Conservation (phyloP, 2,113 vertebrate species). For the Lanius collurio region DNA sequence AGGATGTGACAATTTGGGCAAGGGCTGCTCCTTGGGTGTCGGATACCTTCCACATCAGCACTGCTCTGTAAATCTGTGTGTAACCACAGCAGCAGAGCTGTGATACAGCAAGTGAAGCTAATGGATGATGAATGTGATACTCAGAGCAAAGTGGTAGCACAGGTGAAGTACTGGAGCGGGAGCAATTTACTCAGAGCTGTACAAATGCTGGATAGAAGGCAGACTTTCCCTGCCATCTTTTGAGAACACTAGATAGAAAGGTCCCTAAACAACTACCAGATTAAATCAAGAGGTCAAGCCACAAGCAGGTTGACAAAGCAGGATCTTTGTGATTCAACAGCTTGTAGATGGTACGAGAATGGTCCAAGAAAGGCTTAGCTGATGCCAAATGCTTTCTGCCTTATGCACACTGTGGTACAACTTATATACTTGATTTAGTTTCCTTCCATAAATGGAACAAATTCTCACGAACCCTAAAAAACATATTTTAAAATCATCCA, state of each 20-base stretch:
- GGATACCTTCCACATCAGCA: neutral
- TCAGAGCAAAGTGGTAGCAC: neutral
- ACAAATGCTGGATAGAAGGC: neutral
- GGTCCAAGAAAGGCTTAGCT: neutral
- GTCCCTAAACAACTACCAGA: neutral
- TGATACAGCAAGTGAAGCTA: neutral
- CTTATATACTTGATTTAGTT: neutral
- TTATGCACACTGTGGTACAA: neutral
- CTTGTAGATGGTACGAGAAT: neutral
- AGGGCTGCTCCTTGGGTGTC: neutral
- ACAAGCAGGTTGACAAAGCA: neutral
- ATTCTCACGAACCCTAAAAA: neutral
- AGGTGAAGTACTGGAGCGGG: slow-evolving; percentile 8
- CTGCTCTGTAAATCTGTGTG: neutral
- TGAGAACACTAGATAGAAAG: neutral
- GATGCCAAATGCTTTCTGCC: neutral
- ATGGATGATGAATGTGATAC: neutral
- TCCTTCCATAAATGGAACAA: neutral
- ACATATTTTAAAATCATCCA: neutral
- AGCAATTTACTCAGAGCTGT: slow-evolving; percentile 23
- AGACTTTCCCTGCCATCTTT: neutral
- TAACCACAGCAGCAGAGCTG: neutral
- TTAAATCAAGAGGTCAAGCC: slow-evolving; percentile 21
- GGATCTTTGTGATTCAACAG: neutral
- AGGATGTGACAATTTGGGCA: neutral